Evolutionary conservation across 2,797 vertebrate genomes (phyloP), one percentile per base, ranked within the genome.

Genomic region (Poeciliopsis paucimaculata): DNA sequence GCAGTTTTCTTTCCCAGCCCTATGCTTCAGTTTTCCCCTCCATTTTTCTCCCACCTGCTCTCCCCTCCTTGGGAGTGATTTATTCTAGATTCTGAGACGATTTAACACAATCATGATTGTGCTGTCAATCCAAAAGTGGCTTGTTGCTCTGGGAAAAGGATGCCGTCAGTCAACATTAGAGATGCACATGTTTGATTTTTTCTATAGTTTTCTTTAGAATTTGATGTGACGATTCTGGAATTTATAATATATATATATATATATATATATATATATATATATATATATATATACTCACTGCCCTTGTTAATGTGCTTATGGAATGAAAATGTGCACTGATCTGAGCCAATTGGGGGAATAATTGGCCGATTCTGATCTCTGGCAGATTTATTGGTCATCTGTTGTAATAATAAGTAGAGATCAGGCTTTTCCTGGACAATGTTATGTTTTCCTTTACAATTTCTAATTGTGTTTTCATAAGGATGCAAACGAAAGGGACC

Each of bases 81-180:
- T 82, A 86, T 84, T 84, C 76, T 74, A 20, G 80, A 26, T 81
- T 34, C 31, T 49, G 13, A 15, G 73, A 36, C 73, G 60, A 81
- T 79, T 26, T 53, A 85, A 86, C 84, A 83, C 77, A 83, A 3
- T 80, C 60, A 72, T 23, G 75, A 78, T 76, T 34, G 8, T 3
- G 11, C 70, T 45, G 84, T 75, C 78, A 73, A 47, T 78, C 79
- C 62, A 0, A 68, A 78, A 53, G 26, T 39, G 68, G 28, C 43
- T 68, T 45, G 76, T 80, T 84, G 86, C 79, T 78, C 76, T 31
- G 64, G 75, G 74, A 55, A 68, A 49, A 84, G 81, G 60, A 80
- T 41, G 77, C 79, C 70, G 88, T 83, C 88, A 88, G 75, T 88
- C 83, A 45, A 71, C 68, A 71, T 45, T 45, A n/a, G 41, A n/a